Percentiles rank a stretch among this genome's conserved stretches.
Conservation (phyloP, 2,113 vertebrate genomes). For the Centropus bengalensis region DNA sequence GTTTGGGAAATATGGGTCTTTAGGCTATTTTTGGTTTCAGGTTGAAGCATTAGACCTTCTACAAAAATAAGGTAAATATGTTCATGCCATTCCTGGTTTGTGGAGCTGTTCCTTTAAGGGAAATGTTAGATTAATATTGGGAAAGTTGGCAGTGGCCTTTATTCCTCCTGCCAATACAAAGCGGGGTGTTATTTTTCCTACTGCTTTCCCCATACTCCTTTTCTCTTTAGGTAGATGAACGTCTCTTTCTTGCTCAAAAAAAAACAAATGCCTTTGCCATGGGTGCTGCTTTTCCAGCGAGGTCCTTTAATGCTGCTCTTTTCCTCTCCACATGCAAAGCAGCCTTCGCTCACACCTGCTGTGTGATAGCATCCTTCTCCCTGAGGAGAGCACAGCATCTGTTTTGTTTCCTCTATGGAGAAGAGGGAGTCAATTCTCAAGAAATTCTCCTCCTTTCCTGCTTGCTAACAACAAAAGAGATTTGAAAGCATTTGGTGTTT, state of each 20-base stretch:
- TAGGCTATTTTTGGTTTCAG: background rate
- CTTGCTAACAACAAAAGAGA: slow-evolving; percentile 18
- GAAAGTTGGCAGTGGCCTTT: slow-evolving; percentile 10
- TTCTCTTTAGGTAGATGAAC: slow-evolving; percentile 2
- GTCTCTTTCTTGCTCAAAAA: background rate
- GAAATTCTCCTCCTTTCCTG: slow-evolving; percentile 36
- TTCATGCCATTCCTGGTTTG: background rate
- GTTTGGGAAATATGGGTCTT: background rate
- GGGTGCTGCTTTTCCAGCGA: background rate
- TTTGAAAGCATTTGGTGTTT: slow-evolving; percentile 38
- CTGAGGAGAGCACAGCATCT: slow-evolving; percentile 36
- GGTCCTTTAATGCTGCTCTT: background rate
- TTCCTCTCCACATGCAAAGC: background rate
- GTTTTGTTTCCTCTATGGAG: slow-evolving; percentile 17
- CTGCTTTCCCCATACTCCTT: background rate
- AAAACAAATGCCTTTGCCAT: background rate
- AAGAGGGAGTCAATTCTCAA: background rate
- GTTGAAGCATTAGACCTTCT: background rate
- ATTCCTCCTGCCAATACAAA: slow-evolving; percentile 35
- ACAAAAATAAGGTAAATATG: background rate
- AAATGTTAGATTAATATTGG: background rate
- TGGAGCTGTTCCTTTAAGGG: slow-evolving; percentile 13
- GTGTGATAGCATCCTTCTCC: slow-evolving; percentile 32
- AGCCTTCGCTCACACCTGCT: slow-evolving; percentile 37
- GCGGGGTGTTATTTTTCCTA: background rate